These are phyloP conservation scores for Excalfactoria chinensis DNA, from an alignment of 2,113 vertebrate species.

Conservation along the genomic window DNA sequence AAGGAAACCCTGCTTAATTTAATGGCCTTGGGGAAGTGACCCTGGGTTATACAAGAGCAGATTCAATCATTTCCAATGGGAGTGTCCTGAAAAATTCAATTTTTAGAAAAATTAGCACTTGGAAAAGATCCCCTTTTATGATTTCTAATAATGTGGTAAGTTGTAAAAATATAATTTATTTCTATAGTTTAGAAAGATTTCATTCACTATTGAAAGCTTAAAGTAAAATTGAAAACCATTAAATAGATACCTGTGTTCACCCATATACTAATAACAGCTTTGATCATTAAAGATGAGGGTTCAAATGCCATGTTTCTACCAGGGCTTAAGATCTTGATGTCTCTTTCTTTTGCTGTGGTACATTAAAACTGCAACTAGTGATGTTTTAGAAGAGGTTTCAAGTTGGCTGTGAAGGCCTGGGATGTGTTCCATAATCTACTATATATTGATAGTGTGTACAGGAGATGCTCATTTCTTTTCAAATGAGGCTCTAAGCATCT, in stretches of 20 bases:
- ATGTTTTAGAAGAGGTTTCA: slow-evolving; percentile 22
- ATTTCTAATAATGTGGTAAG: not conserved
- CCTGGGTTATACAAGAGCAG: not conserved
- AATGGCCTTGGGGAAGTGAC: slow-evolving; percentile 10
- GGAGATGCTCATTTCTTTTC: not conserved
- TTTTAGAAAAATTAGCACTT: slow-evolving; percentile 10
- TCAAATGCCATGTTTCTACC: slow-evolving; percentile 33
- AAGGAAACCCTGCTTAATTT: not conserved
- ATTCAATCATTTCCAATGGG: not conserved
- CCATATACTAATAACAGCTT: slow-evolving; percentile 45
- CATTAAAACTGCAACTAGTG: not conserved
- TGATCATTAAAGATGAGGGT: slow-evolving; percentile 39
- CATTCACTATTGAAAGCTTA: slow-evolving; percentile 29
- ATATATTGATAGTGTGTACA: not conserved
- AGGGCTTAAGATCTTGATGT: slow-evolving; percentile 29
- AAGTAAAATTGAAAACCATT: slow-evolving; percentile 42
- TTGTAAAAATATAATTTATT: slow-evolving; percentile 7
- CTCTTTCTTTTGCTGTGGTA: slow-evolving; percentile 13
- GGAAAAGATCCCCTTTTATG: not conserved
- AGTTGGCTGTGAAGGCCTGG: not conserved
- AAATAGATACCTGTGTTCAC: slow-evolving; percentile 27
- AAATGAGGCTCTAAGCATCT: not conserved
- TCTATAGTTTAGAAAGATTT: slow-evolving; percentile 29
- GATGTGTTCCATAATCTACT: not conserved
- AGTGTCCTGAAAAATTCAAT: not conserved